These are phyloP conservation scores for Semnopithecus entellus DNA, from an alignment of 2,113 vertebrate genomes.

Conservation along the genomic window DNA sequence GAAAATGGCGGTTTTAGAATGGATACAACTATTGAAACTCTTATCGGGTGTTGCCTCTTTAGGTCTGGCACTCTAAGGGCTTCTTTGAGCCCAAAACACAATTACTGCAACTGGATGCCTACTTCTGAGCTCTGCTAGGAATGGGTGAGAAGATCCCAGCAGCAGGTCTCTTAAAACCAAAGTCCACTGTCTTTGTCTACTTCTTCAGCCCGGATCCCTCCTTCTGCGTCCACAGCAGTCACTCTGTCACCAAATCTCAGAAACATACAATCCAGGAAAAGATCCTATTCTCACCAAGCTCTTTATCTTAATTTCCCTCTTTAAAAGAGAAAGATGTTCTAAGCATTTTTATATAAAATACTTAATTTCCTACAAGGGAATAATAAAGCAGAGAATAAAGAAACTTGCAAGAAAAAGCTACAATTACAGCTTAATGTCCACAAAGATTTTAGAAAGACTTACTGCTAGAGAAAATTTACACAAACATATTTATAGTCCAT, in stretches of 20 bases:
- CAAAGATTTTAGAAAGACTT: neutral
- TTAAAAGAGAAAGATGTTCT: neutral
- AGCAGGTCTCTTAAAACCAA: neutral
- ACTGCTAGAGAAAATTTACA: neutral
- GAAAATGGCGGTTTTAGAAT: neutral
- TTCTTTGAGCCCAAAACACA: neutral
- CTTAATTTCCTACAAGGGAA: neutral
- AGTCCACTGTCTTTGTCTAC: neutral
- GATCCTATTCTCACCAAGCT: neutral
- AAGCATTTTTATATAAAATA: constrained; percentile 10
- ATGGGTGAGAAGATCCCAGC: neutral
- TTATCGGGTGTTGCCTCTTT: neutral
- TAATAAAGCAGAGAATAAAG: neutral
- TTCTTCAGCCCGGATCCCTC: neutral
- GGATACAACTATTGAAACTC: neutral
- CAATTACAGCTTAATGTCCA: neutral
- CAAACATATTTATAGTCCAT: constrained; percentile 30
- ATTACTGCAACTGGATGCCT: neutral
- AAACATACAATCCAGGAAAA: neutral
- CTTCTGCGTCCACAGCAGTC: neutral
- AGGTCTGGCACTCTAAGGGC: neutral
- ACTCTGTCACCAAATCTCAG: neutral
- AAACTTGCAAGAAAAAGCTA: neutral
- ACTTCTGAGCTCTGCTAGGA: neutral
- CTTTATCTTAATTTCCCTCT: neutral